phyloP scores from a whole-genome alignment of 2,113 vertebrate genomes.

The Antechinus stuartii region DNA sequence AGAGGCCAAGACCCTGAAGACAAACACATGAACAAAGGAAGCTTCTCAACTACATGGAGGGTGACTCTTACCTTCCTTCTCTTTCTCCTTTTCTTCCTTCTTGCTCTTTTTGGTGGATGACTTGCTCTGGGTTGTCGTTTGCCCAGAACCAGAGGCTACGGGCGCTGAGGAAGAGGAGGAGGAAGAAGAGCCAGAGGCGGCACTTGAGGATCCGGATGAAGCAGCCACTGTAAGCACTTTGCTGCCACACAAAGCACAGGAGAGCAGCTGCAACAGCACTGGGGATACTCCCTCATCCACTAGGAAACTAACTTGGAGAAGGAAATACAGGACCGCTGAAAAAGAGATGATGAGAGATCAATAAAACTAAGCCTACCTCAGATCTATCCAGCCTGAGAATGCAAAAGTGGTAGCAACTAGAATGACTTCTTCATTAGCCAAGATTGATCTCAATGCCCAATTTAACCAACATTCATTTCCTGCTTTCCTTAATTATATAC shows the following conservation, averaged over 20 bases:
- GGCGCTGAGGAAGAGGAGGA: slow-evolving; percentile 83
- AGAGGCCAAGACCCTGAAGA: neutral
- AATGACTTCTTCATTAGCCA: neutral
- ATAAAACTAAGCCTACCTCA: neutral
- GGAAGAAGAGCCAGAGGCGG: slow-evolving; percentile 83
- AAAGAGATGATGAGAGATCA: neutral
- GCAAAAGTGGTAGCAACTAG: neutral
- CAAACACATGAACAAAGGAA: neutral
- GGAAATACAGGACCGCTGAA: slow-evolving; percentile 96
- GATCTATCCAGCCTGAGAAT: neutral
- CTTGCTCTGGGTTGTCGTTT: slow-evolving; percentile 91
- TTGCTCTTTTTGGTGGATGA: slow-evolving; percentile 98
- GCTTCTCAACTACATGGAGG: neutral
- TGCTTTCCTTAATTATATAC: neutral
- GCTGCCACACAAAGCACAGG: slow-evolving; percentile 97
- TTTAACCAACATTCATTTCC: neutral
- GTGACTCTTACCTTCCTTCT: slow-evolving; percentile 91
- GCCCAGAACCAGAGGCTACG: slow-evolving; percentile 82
- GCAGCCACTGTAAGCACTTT: slow-evolving; percentile 92
- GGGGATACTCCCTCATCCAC: slow-evolving; percentile 98
- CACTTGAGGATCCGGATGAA: slow-evolving; percentile 70
- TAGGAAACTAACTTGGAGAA: slow-evolving; percentile 98
- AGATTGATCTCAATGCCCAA: neutral
- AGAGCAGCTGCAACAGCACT: slow-evolving; percentile 95
- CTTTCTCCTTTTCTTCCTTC: slow-evolving; percentile 98